These are phyloP conservation scores for Riparia riparia DNA, from an alignment of 2,113 vertebrate species.

Conservation along the genomic window DNA sequence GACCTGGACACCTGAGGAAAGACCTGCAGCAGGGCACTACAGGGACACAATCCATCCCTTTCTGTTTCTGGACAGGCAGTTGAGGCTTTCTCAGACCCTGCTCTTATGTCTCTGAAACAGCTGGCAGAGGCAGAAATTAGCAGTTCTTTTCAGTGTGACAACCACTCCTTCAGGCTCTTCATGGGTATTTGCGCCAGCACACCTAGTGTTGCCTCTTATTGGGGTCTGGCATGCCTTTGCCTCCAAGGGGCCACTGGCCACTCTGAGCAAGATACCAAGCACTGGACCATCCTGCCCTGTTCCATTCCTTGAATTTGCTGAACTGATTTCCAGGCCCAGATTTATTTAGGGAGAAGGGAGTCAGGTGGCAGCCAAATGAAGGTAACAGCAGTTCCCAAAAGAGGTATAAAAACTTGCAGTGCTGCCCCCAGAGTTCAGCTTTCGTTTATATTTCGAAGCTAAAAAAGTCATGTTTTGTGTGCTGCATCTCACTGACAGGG, in stretches of 20 bases:
- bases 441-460: background rate
- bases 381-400: background rate
- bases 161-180: background rate
- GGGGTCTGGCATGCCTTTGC: background rate
- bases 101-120: background rate
- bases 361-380: background rate
- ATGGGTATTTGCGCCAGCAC: background rate
- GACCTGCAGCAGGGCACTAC: too few species aligned
- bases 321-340: background rate
- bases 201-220: background rate
- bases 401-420: background rate
- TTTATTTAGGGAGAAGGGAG: background rate
- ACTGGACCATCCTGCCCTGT: background rate
- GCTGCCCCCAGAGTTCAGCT: background rate
- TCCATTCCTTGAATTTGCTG: background rate
- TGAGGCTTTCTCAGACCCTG: background rate
- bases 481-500: background rate
- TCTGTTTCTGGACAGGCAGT: background rate
- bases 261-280: background rate
- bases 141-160: background rate
- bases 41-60: background rate
- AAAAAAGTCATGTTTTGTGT: background rate
- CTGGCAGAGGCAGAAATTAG: background rate
- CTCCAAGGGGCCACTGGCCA: background rate
- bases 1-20: background rate